These are phyloP conservation scores for Brachionus rotundiformis DNA, from an alignment of 1,140 invertebrate genomes.

Conservation along the genomic window DNA sequence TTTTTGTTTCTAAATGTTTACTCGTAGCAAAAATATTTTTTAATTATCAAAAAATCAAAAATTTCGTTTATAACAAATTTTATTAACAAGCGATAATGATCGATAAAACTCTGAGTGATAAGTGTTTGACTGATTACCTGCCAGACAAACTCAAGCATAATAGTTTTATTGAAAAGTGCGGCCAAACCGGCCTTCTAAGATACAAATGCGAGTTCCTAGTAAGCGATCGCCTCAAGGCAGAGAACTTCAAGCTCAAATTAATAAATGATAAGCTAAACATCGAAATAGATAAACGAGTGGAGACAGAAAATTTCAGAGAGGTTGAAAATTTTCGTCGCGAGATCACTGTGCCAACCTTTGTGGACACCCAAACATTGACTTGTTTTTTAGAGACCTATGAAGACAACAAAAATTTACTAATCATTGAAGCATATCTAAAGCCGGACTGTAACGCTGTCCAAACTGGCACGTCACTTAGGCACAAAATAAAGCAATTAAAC, in stretches of 20 bases:
- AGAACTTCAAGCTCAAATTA: conserved; percentile 4
- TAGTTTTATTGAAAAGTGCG: conserved; percentile 23
- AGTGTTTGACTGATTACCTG: not conserved
- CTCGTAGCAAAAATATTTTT: conserved; percentile 26
- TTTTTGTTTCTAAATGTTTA: conserved; percentile 40
- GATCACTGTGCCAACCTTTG: not conserved
- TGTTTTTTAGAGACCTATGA: conserved; percentile 21
- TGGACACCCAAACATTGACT: not conserved
- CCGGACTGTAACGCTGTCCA: not conserved
- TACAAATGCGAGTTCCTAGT: conserved; percentile 34
- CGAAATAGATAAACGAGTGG: conserved; percentile 4
- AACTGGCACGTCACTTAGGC: not conserved
- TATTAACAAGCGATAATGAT: conserved; percentile 24
- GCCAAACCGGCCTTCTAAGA: not conserved
- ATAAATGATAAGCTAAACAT: not conserved
- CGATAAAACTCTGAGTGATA: conserved; percentile 22
- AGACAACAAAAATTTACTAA: not conserved
- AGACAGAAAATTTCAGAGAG: conserved; percentile 15
- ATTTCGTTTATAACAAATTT: not conserved
- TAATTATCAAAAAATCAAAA: not conserved
- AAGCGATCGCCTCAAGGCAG: not conserved
- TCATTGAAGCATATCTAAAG: not conserved
- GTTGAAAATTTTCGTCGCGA: conserved; percentile 22
- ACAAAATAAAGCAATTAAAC: not conserved
- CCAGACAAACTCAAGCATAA: conserved; percentile 21